Base-by-base conservation (phyloP, 2,888 invertebrate genomes). In the Rotaria magnacalcarata region DNA sequence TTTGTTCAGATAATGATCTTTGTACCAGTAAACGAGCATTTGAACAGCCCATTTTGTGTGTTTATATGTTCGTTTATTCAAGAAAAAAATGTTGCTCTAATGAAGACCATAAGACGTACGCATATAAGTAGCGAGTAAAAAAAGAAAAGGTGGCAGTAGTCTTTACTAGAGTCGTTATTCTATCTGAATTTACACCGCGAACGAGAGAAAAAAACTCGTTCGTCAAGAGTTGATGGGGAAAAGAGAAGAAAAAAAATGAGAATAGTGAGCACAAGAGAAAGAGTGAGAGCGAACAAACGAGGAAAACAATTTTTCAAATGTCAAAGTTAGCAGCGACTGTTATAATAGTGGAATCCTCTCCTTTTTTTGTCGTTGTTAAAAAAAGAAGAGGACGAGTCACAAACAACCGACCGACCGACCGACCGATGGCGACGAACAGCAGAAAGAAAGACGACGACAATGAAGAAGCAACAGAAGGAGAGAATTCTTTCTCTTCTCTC, bases 11-110 rank as follows among this genome's bases (percentile, higher is more conserved):
- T 47, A 80, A 47, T 80, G 80, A 34, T 80, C 47, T 47, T 80
- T 80, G 80, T 10, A 80, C 80, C 14, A 80, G 47, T 80, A 80
- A 80, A 47, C 80, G 80, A 80, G 80, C 80, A 80, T 80, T 80
- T 47, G 80, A 80, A n/a, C 80, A 80, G 19, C 80, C 80, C 80
- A 80, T 80, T 19, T 80, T 67, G 19, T 14, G 27, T 67, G 34
- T 67, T 54, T 54, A 54, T 54, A 21, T 21, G 3, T 54, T 54
- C 21, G 10, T 54, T 1, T 21, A 21, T 19, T 67, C 19, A 67
- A 16, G 16, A 27, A 16, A 34, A 67, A 67, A 67, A 67, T 67
- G 67, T 67, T 34, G 11, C 34, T 67, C 34, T 67, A 67, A 67
- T 41, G 34, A 34, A 34, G 27, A 67, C 34, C 34, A 67, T 67